phyloP scores from a whole-genome alignment of 2,797 vertebrate species.

The Ceryle rudis region DNA sequence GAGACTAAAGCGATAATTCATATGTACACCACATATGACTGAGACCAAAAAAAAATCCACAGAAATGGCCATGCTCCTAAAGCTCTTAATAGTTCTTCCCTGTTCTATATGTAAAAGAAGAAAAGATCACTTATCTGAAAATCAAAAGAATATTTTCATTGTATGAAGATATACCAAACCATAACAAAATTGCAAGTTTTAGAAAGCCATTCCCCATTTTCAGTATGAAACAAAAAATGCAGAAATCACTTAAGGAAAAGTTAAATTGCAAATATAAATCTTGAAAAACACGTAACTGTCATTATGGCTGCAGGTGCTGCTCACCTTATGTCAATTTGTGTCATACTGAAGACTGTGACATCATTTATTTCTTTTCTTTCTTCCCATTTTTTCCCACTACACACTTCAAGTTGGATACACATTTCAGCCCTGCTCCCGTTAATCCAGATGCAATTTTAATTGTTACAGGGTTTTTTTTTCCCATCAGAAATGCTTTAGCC shows the following conservation, averaged over 20 bases:
- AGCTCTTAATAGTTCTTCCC: background rate
- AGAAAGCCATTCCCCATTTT: background rate
- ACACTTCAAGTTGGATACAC: background rate
- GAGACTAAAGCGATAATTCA: background rate
- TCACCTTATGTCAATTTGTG: background rate
- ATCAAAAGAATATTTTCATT: background rate
- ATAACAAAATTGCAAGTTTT: background rate
- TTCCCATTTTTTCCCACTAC: background rate
- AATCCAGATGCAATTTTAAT: background rate
- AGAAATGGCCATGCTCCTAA: background rate
- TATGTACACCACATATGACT: background rate
- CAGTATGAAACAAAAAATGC: background rate
- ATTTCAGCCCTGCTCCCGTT: background rate
- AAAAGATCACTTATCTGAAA: background rate
- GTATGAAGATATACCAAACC: rapidly evolving
- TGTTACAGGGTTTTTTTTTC: background rate
- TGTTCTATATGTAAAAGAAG: background rate
- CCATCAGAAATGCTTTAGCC: background rate
- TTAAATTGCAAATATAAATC: slow-evolving; percentile 8
- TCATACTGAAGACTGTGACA: background rate
- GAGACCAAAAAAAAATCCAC: background rate
- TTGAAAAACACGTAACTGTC: background rate
- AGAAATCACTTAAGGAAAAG: background rate
- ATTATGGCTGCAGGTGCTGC: background rate
- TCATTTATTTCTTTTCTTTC: background rate